Base-by-base conservation (phyloP, 2,888 invertebrate species). In the Phymatocera aterrima region DNA sequence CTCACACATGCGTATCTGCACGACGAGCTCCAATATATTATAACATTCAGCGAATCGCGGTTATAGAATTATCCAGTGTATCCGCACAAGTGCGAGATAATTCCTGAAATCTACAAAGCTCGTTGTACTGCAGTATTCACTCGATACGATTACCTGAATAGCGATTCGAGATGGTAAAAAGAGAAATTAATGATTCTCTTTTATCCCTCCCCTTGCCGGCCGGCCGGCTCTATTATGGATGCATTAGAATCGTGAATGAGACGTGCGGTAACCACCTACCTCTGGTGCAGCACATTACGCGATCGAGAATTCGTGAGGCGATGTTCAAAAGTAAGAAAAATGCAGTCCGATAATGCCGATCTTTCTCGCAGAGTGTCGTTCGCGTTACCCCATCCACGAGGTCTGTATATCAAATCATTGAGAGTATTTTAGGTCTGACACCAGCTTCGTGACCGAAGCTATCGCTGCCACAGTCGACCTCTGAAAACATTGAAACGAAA, bases 381-480 rank as follows among this genome's bases (percentile, higher is more conserved):
- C 60, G 24, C 60, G 40, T 57, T 43, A 51, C 28, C 72, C 24
- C 18, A 43, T n/a, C 48, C 34, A 72, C 51, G 34, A 70, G 34
- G 51, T 51, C 34, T 48, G 72, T 72, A 51, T 72, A 72, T 51
- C 28, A 72, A 51, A 48, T 68, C 48, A 51, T 48, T 10, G 51
- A 48, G 31, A 51, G 51, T 51, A 72, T 72, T 72, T 70, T 21
- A 72, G 5, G 31, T 51, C 48, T 72, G 72, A 72, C 72, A 48
- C 43, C 48, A 72, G 72, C 51, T 72, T 72, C 72, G 72, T 72
- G 72, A 72, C 72, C 72, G 31, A 72, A 72, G 72, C 51, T 51
- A 72, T 72, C 72, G 72, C 18, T 43, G 72, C 72, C 72, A 51
- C 72, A 72, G 12, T n/a, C 51, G 31, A 68, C 18, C 18, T 34